Evolutionary conservation across 2,113 vertebrate species (phyloP).

Genomic region (Poicephalus meyeri): DNA sequence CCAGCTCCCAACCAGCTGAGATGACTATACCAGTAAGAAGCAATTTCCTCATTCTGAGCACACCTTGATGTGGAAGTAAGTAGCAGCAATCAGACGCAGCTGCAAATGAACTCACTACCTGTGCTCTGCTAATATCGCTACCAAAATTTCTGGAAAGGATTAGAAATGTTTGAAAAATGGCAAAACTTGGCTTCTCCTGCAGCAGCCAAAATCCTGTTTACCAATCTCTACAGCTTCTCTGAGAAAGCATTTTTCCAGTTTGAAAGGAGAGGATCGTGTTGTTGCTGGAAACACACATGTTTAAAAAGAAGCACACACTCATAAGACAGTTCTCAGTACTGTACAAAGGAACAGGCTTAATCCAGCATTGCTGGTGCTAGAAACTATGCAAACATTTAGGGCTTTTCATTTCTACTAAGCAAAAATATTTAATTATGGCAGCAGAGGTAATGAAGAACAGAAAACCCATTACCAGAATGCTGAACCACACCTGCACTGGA

Average conservation of each 20-base stretch:
- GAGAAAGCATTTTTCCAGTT: neutral
- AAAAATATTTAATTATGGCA: slow-evolving; percentile 30
- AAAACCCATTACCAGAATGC: neutral
- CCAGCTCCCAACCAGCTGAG: neutral
- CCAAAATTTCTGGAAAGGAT: neutral
- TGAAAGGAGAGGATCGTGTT: neutral
- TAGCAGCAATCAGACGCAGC: neutral
- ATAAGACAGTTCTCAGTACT: neutral
- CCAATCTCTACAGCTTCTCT: neutral
- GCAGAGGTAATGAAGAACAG: slow-evolving; percentile 23
- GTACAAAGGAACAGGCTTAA: neutral
- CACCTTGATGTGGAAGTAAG: neutral
- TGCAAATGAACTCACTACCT: neutral
- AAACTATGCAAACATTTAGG: neutral
- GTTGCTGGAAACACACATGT: neutral
- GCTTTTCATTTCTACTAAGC: neutral
- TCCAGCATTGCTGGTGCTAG: neutral
- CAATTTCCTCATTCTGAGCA: neutral
- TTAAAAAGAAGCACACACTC: neutral
- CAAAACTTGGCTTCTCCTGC: neutral
- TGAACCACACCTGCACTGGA: slow-evolving; percentile 39
- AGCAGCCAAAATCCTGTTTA: neutral
- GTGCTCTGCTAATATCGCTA: neutral
- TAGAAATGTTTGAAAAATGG: neutral
- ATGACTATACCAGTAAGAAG: neutral